Base-by-base conservation (phyloP, 1,140 invertebrate genomes). In the Apis florea region DNA sequence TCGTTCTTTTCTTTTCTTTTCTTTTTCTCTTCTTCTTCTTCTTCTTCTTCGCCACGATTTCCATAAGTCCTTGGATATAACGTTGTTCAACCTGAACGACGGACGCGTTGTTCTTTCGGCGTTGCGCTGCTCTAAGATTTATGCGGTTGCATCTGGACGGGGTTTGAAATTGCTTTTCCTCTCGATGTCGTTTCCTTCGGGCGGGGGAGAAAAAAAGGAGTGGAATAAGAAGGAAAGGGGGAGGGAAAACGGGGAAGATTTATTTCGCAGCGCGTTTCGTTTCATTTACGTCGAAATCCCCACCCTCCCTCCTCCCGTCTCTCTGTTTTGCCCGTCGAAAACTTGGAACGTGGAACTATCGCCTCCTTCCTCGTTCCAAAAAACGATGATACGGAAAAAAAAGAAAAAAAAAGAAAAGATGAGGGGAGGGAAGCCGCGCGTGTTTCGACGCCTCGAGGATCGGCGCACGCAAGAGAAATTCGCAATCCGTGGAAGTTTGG, bases 401-500 rank as follows among this genome's bases (percentile, higher is more conserved):
- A 64, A 75, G 53, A 53, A 40, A 8, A 2, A 26, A 31, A 56
- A 75, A 0, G 21, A n/a, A 3, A 6, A 2, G 1, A n/a, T n/a
- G n/a, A n/a, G n/a, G 5, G 6, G 11, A 53, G 19, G 17, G 17
- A 11, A n/a, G 3, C 2, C 31, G 21, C 3, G 31, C 13, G 51
- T 47, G 78, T 66, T 47, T 80, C 61, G 70, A 80, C 58, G 47
- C 56, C n/a, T 66, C 15, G 49, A 72, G 31, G 51, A 66, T 79
- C 71, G 54, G 11, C 15, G 26, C 31, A 40, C 31, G 17, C 13
- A 13, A 10, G 8, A 21, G 71, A 19, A 58, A 74, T 76, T 76
- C 56, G 17, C 72, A n/a, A 51, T 59, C 51, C 53, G 54, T 49
- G 15, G 49, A 24, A 40, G 31, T 40, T 40, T 40, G 69, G 26